Evolutionary conservation across 2,113 vertebrate species (phyloP), one percentile per base, ranked within the genome.

Genomic region (Ahaetulla prasina): DNA sequence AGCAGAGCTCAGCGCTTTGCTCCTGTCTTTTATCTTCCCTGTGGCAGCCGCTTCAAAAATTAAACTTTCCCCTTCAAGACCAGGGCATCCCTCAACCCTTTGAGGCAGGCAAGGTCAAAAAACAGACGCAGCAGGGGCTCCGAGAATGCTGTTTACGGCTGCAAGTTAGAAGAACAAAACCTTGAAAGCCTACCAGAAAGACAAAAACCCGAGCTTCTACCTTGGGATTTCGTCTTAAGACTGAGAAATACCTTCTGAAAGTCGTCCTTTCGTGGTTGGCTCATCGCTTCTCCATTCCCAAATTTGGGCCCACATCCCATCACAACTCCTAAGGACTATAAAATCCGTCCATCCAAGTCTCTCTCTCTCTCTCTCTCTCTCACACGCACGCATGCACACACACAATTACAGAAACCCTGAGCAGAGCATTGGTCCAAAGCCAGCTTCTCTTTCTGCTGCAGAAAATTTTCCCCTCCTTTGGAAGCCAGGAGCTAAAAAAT

Each of bases 291-390:
- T n/a, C n/a, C 14, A 1, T 35, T 74, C n/a, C n/a, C 63, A 35
- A 35, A 6, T 35, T 68, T 35, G n/a, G 57, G n/a, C 18, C n/a
- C n/a, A 74, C 5, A 2, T 68, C 35, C 14, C 63, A 35, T 68
- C 63, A 74, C 63, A 74, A 74, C n/a, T 18, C 45, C 8, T 2
- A 18, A 10, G 0, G 68, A 23, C 90, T 55, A 55, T 35, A 60
- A 12, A 0, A 0, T 39, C 1, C 1, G 9, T 35, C 2, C n/a
- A 60, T 39, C 45, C 35, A 11, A 68, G 68, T 50, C 16, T 16
- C 57, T 30, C 63, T 4, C 3, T 4, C 57, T 2, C 57, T 47
- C 16, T 16, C 57, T 30, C 63, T 4, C 3, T 4, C 57, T 2
- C 57, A 6, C 57, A 57, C 2, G 20, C 55, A 60, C 8, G 27